These are phyloP conservation scores for Achlya flavicornis DNA, from an alignment of 2,888 invertebrate species.

Conservation along the genomic window DNA sequence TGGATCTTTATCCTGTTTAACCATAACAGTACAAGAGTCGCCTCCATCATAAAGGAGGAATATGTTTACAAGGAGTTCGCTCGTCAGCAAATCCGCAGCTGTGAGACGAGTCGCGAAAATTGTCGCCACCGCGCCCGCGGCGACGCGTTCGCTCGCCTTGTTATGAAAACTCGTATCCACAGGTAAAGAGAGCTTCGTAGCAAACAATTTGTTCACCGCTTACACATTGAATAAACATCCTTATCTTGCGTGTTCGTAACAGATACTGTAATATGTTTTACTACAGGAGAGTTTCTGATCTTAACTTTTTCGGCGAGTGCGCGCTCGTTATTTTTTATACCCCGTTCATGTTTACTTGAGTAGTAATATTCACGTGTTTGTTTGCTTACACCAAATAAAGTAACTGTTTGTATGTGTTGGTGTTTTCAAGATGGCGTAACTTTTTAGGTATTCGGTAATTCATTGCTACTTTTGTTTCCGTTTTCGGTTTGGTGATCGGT, in stretches of 20 bases:
- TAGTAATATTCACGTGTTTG: conserved; percentile 13
- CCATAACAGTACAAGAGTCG: conserved; percentile 26
- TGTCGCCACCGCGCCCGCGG: conserved; percentile 52
- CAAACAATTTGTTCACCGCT: conserved; percentile 79
- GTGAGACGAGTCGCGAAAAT: conserved; percentile 65
- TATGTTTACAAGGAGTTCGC: conserved; percentile 64
- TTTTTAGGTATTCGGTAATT: conserved; percentile 2
- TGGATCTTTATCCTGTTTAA: conserved; percentile 17
- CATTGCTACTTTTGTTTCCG: background rate
- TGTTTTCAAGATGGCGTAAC: conserved; percentile 5
- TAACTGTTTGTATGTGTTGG: background rate
- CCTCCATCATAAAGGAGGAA: conserved; percentile 51
- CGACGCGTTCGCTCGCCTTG: conserved; percentile 58
- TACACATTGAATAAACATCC: conserved; percentile 75
- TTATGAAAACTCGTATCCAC: conserved; percentile 74
- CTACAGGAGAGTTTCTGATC: conserved; percentile 37
- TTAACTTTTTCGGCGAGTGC: conserved; percentile 35
- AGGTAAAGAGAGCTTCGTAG: conserved; percentile 69
- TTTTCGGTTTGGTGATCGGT: background rate
- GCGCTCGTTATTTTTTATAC: conserved; percentile 27
- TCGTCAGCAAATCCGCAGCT: conserved; percentile 71
- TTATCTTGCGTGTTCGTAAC: conserved; percentile 61
- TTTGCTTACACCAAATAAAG: conserved; percentile 9
- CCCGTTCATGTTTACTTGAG: conserved; percentile 13
- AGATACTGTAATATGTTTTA: conserved; percentile 59